Evolutionary conservation across 2,888 invertebrate genomes (phyloP).

Genomic region (Seira musarum): DNA sequence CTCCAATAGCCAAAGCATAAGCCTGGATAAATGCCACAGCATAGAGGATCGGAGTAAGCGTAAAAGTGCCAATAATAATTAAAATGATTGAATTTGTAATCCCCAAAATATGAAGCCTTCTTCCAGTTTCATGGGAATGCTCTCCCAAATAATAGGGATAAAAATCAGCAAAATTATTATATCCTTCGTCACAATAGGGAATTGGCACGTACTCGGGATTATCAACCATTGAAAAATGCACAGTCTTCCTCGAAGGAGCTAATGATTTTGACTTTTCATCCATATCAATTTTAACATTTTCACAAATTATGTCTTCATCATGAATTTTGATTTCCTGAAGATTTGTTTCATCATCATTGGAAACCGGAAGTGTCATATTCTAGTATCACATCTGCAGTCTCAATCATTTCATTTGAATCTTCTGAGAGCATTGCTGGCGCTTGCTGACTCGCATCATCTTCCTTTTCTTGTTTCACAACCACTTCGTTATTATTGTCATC

Average conservation of each 20-base stretch:
- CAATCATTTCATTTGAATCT: conserved; percentile 35
- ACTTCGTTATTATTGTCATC: not conserved
- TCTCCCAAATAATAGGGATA: conserved; percentile 67
- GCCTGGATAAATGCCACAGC: conserved; percentile 57
- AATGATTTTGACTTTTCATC: conserved; percentile 28
- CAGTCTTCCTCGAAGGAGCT: conserved; percentile 39
- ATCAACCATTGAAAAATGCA: conserved; percentile 53
- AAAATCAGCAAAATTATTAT: conserved; percentile 60
- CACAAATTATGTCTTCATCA: conserved; percentile 31
- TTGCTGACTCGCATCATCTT: too few species aligned
- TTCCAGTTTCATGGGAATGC: conserved; percentile 56
- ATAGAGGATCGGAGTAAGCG: conserved; percentile 40
- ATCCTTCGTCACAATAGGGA: conserved; percentile 50
- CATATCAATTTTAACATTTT: conserved; percentile 21
- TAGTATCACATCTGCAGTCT: not conserved
- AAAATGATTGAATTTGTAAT: conserved; percentile 58
- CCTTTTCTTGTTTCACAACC: not conserved
- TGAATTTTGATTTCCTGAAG: conserved; percentile 51
- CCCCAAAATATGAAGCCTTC: conserved; percentile 61
- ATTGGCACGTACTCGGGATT: conserved; percentile 57
- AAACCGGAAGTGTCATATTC: too few species aligned
- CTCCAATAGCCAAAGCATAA: conserved; percentile 60
- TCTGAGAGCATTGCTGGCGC: not conserved
- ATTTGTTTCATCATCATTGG: conserved; percentile 30
- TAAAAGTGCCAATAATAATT: conserved; percentile 45